These are phyloP conservation scores for Syngnathus floridae DNA, from an alignment of 2,113 vertebrate genomes.

Conservation along the genomic window DNA sequence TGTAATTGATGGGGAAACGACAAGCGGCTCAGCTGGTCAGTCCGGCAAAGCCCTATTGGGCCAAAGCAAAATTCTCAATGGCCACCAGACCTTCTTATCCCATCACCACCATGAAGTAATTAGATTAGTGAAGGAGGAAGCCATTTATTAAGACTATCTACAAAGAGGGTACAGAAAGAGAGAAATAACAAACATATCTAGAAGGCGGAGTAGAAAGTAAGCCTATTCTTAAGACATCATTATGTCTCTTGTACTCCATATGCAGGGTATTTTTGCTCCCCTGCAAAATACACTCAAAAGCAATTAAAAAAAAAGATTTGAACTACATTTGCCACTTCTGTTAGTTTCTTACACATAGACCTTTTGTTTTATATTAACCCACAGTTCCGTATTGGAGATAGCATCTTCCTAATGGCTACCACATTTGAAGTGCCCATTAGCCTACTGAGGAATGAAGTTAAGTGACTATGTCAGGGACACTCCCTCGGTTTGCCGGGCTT, in stretches of 20 bases:
- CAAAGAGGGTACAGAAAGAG: conserved; percentile 6
- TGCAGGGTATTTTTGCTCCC: not conserved
- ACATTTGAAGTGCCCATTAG: conserved; percentile 70
- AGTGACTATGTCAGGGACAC: conserved; percentile 72
- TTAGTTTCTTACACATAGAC: not conserved
- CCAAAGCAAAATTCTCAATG: conserved; percentile 36
- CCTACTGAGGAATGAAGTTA: conserved; percentile 69
- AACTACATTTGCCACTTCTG: not conserved
- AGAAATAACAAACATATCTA: conserved; percentile 10
- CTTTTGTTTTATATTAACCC: conserved; percentile 23
- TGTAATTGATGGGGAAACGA: conserved; percentile 70
- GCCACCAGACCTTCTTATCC: conserved; percentile 43
- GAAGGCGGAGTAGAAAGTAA: not conserved
- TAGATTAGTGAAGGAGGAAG: conserved; percentile 48
- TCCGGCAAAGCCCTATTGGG: conserved; percentile 28
- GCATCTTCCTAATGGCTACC: conserved; percentile 54
- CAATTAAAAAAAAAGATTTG: not conserved
- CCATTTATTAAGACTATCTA: conserved; percentile 39
- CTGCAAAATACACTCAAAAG: not conserved
- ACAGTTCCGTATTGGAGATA: conserved; percentile 33
- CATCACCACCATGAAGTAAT: conserved; percentile 38
- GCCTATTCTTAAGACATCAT: not conserved
- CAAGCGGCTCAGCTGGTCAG: conserved; percentile 46
- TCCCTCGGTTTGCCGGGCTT: conserved; percentile 62
- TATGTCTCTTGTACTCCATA: not conserved